Percentiles rank a stretch among this genome's conserved stretches.
phyloP scores from a whole-genome alignment of 2,888 invertebrate species.

The Neria commutata region DNA sequence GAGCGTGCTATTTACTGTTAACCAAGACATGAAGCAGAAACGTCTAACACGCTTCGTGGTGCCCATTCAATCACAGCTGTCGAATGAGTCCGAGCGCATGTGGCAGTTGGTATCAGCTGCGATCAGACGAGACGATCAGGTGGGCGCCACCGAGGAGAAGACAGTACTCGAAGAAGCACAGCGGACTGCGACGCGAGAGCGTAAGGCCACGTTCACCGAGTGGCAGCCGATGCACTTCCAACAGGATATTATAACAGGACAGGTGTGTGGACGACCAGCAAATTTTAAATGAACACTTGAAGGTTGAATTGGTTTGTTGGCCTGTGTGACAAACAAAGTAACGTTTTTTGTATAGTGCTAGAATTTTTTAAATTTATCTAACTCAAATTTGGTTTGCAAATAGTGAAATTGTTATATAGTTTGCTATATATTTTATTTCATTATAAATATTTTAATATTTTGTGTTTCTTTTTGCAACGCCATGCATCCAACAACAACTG shows the following conservation, averaged over 20 bases:
- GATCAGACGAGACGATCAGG: conserved; percentile 81
- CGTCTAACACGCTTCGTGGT: conserved; percentile 81
- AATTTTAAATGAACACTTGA: neutral
- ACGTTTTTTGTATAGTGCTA: neutral
- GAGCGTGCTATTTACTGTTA: conserved; percentile 74
- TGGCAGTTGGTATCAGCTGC: conserved; percentile 90
- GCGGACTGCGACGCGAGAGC: conserved; percentile 73
- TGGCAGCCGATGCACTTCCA: conserved; percentile 81
- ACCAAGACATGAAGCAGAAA: conserved; percentile 70
- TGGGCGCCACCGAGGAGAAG: conserved; percentile 90
- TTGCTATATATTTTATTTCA: no score
- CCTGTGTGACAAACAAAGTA: no score
- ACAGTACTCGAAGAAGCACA: conserved; percentile 88
- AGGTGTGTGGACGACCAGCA: conserved; percentile 29
- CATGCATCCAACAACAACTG: neutral
- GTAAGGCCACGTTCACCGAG: conserved; percentile 69
- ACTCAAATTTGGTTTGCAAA: no score
- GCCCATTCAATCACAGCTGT: conserved; percentile 75
- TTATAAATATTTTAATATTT: conserved; percentile 7
- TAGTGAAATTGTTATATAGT: no score
- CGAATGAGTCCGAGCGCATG: conserved; percentile 84
- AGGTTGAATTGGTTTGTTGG: neutral
- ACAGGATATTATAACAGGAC: conserved; percentile 63
- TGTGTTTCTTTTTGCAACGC: conserved; percentile 5
- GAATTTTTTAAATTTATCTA: no score